Conservation (phyloP, 23 tunicate species). For the Trididemnum nubilum region DNA sequence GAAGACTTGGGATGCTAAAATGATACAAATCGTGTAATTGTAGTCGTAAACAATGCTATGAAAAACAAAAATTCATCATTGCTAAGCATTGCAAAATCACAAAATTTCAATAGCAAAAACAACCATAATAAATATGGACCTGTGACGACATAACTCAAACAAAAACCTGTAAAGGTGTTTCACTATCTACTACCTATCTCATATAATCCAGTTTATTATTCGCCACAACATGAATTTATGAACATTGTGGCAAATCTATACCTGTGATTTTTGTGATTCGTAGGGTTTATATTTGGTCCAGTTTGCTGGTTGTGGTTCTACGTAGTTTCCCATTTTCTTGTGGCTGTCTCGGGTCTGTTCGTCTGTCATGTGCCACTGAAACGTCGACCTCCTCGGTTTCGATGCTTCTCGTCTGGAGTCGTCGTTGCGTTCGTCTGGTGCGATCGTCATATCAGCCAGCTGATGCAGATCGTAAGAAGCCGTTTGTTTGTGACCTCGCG, state of each 20-base stretch:
- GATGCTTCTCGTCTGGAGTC: background rate
- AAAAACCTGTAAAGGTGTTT: background rate
- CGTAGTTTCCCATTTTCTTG: slow-evolving; percentile 37
- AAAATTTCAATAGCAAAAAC: no score
- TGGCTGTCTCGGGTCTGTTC: background rate
- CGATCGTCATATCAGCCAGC: slow-evolving; percentile 1
- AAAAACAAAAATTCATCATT: no score
- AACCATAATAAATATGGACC: no score
- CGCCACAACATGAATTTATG: no score
- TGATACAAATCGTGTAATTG: no score
- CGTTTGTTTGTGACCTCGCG: no score
- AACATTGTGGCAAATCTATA: no score
- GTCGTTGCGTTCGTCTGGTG: background rate
- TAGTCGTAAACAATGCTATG: no score
- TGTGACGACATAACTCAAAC: no score
- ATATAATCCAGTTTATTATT: no score
- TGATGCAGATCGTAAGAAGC: background rate
- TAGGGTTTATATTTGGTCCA: slow-evolving; percentile 58
- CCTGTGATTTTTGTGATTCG: background rate
- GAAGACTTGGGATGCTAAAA: background rate
- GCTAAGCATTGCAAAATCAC: no score
- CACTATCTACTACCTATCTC: background rate
- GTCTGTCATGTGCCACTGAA: slow-evolving; percentile 54
- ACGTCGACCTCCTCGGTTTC: slow-evolving; percentile 18
- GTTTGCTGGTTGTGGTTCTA: slow-evolving; percentile 50